Base-by-base conservation (phyloP, 2,888 invertebrate genomes). In the Cactoblastis cactorum region DNA sequence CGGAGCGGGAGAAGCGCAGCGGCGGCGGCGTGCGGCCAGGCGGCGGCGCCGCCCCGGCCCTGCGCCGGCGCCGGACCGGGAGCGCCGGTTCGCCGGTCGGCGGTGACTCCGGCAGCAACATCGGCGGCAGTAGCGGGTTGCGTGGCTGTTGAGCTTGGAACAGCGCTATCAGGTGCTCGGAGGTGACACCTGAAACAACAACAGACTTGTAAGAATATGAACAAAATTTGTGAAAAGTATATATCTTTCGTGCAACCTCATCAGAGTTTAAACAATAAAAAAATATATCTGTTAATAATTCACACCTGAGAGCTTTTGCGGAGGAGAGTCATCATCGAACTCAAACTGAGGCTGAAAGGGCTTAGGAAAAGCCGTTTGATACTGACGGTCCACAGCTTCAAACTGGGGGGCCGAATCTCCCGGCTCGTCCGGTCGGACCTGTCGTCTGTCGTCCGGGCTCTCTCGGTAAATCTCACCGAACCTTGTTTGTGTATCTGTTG, bases 81-180 rank as follows among this genome's bases (percentile, higher is more conserved):
- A 12, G 28, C 18, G 33, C n/a, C 37, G 37, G 48, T 18, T 18
- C 35, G n/a, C 51, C 32, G 1, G 41, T 53, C 53, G 43, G 28
- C 11, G 51, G 53, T 52, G 55, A 54, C 24, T 68, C 67, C 18
- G 73, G 67, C 24, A 74, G 63, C n/a, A 80, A 58, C 34, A 67
- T 67, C 0, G 84, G 81, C 11, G 83, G 85, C 37, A 78, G 61
- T 18, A 63, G 58, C 1, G 80, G 79, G 3, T 70, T 58, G 0
- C 50, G 41, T 0, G 80, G 72, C 47, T 50, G 52, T 53, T 82
- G 79, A 43, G 57, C 67, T 3, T 62, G 74, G 69, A 75, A 84
- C 59, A 72, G 55, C 62, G 72, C 67, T 47, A 84, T 58, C 33
- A 83, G 63, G 47, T 70, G 58, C 50, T 56, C 56, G 0, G 83